These are phyloP conservation scores for Meriones psammophilus DNA, from an alignment of 2,797 vertebrate species.

Conservation along the genomic window DNA sequence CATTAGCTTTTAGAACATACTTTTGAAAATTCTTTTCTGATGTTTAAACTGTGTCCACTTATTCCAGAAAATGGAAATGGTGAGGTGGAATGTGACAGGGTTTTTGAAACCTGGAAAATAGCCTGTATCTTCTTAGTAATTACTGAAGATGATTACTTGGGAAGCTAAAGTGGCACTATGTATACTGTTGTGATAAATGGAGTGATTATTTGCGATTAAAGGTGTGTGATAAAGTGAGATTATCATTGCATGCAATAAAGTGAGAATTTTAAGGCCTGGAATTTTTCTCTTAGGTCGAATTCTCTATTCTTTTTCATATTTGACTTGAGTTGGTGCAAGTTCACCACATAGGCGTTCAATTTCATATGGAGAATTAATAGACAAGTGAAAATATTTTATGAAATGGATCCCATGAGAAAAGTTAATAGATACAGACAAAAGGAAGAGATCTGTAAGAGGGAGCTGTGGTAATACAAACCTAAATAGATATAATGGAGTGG, in stretches of 20 bases:
- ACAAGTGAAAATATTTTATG: slow-evolving; percentile 32
- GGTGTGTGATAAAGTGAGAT: not conserved
- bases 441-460: not conserved
- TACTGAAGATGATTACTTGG: not conserved
- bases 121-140: not conserved
- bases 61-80: slow-evolving; percentile 46
- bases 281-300: slow-evolving; percentile 27
- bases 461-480: slow-evolving; percentile 6
- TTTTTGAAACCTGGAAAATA: slow-evolving; percentile 26
- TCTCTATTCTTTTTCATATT: not conserved
- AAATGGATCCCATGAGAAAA: not conserved
- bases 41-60: not conserved
- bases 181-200: not conserved
- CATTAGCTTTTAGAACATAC: not conserved
- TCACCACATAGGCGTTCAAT: not conserved
- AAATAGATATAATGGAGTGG: not conserved
- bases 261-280: not conserved
- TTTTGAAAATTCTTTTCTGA: slow-evolving; percentile 59
- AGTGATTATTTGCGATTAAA: slow-evolving; percentile 19
- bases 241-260: too few relatives aligned
- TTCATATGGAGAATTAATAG: slow-evolving; percentile 34
- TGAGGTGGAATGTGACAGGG: not conserved
- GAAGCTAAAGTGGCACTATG: not conserved
- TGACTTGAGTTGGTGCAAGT: not conserved
- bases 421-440: slow-evolving; percentile 53